Percentiles rank a stretch among this genome's conserved stretches.
These are phyloP conservation scores for Bos javanicus DNA, from an alignment of 2,113 vertebrate species.

Conservation along the genomic window DNA sequence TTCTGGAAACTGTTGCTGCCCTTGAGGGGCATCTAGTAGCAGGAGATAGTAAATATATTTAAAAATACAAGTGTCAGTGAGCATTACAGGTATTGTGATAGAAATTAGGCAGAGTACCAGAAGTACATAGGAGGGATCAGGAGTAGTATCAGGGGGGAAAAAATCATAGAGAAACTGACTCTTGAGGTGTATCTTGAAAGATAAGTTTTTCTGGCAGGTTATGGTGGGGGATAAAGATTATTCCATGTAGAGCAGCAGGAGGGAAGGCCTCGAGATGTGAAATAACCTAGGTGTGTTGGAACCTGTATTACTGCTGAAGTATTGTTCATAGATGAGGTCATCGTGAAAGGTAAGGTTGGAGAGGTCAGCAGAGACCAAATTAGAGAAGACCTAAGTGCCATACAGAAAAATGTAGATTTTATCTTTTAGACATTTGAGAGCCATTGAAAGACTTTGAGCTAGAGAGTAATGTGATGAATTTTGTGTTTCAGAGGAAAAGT, in stretches of 20 bases:
- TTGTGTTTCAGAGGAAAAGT: slow-evolving; percentile 28
- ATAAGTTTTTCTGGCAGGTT: neutral
- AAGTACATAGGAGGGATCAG: neutral
- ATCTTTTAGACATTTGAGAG: neutral
- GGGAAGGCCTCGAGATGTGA: neutral
- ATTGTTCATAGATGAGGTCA: neutral
- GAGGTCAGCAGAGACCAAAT: neutral
- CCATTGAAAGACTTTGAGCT: neutral
- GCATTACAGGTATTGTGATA: neutral
- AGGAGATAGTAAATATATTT: neutral
- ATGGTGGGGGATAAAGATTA: neutral
- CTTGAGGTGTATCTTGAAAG: neutral
- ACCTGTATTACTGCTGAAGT: neutral
- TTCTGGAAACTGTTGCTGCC: neutral
- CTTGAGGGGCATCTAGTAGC: neutral
- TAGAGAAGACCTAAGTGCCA: neutral
- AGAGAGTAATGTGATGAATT: neutral
- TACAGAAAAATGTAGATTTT: neutral
- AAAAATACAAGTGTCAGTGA: neutral
- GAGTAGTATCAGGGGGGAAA: neutral
- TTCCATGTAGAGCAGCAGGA: neutral
- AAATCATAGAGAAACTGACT: neutral
- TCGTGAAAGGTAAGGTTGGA: neutral
- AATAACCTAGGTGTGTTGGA: neutral
- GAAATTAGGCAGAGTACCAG: neutral